phyloP scores from a whole-genome alignment of 2,113 vertebrate genomes.

The Lycocorax pyrrhopterus region DNA sequence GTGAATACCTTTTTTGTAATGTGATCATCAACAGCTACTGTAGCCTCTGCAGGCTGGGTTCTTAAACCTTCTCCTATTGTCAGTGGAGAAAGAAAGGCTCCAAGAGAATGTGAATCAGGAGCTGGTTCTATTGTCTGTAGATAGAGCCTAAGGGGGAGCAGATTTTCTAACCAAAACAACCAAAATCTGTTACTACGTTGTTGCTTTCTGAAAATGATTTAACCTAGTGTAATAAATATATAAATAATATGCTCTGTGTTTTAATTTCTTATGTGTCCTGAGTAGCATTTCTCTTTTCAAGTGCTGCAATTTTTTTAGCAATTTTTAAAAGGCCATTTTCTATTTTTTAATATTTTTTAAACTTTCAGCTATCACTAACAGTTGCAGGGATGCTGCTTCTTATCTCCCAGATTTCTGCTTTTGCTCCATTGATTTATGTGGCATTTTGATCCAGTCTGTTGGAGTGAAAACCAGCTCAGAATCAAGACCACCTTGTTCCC shows the following conservation, averaged over 20 bases:
- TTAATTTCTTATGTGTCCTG: background rate
- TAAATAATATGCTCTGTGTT: background rate
- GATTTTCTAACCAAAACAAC: background rate
- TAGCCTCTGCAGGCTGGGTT: background rate
- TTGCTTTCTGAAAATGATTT: background rate
- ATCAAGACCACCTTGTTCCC: background rate
- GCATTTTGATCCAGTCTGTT: background rate
- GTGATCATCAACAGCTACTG: background rate
- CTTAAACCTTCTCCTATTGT: background rate
- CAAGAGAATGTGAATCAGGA: background rate
- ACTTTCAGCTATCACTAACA: background rate
- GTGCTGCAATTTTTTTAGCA: background rate
- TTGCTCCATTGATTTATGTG: background rate
- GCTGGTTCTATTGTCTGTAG: background rate
- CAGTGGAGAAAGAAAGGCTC: background rate
- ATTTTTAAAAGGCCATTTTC: background rate
- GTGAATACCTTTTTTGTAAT: background rate
- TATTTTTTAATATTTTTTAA: background rate
- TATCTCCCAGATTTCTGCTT: background rate
- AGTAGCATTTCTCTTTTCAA: background rate
- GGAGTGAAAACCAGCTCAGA: background rate
- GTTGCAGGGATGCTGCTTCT: background rate
- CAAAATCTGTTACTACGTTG: background rate
- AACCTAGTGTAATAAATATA: background rate
- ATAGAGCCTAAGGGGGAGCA: background rate